A percentile compares a stretch with the other conserved stretches of the same genome.
Conservation (phyloP, 2,113 vertebrate species). For the Anolis carolinensis region DNA sequence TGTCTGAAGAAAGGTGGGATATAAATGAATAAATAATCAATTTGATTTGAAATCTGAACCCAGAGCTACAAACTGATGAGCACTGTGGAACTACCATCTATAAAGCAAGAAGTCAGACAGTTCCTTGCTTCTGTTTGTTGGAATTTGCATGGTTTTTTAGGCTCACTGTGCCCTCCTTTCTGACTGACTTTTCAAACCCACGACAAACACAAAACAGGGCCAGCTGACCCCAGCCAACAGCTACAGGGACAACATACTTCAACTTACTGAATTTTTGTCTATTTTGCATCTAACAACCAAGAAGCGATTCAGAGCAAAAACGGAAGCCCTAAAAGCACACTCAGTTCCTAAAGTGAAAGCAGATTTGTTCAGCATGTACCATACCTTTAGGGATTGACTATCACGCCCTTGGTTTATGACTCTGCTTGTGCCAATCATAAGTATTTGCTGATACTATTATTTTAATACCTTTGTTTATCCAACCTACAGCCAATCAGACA, state of each 20-base stretch:
- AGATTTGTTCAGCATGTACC: neutral
- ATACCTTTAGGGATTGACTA: neutral
- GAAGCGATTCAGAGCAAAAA: neutral
- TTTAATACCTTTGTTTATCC: conserved; percentile 28
- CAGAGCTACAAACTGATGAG: neutral
- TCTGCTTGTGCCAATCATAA: neutral
- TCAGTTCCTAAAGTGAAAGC: neutral
- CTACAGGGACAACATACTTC: neutral
- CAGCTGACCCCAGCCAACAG: too few relatives aligned
- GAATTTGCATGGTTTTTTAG: neutral
- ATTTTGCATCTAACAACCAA: neutral
- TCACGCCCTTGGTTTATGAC: neutral
- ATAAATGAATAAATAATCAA: too few relatives aligned
- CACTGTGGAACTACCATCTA: neutral
- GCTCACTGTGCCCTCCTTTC: too few relatives aligned
- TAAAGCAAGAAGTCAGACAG: neutral
- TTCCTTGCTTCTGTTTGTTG: neutral
- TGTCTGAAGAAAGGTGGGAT: too few relatives aligned
- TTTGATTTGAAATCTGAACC: neutral
- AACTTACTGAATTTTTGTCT: neutral
- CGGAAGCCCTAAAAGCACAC: neutral
- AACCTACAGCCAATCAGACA: accelerated
- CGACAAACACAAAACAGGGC: neutral
- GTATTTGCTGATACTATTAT: neutral
- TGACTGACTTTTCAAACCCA: neutral